These are phyloP conservation scores for Sebastes itinus DNA, from an alignment of 2,797 vertebrate species.

Conservation along the genomic window DNA sequence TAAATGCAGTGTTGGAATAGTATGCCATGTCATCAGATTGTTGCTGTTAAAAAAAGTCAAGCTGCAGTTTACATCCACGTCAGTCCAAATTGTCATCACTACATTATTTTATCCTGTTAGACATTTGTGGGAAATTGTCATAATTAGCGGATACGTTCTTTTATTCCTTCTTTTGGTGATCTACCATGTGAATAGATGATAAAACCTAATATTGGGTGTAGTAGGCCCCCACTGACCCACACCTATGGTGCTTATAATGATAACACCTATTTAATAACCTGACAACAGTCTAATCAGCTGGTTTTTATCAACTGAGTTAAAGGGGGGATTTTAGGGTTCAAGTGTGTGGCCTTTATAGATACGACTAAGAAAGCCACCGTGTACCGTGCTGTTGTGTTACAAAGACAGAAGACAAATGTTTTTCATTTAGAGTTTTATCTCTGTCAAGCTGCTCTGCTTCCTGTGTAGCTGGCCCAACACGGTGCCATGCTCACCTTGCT, in stretches of 20 bases:
- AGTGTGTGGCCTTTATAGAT: background rate
- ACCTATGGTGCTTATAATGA: too few species aligned
- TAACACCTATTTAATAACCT: too few species aligned
- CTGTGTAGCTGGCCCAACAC: constrained; percentile 33
- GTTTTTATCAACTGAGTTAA: background rate
- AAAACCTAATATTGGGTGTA: too few species aligned
- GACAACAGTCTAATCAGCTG: too few species aligned
- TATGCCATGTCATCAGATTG: background rate
- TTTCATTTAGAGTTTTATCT: constrained; percentile 45
- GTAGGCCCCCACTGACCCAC: too few species aligned
- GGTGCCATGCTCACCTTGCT: constrained; percentile 52
- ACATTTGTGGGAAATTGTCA: too few species aligned
- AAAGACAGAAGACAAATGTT: constrained; percentile 2
- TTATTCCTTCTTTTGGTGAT: too few species aligned
- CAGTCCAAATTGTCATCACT: too few species aligned
- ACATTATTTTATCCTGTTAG: too few species aligned
- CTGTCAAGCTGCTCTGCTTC: constrained; percentile 45
- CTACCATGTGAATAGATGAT: too few species aligned
- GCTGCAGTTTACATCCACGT: too few species aligned
- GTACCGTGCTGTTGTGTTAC: background rate
- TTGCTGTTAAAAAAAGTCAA: background rate
- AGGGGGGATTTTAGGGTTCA: background rate
- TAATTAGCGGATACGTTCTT: too few species aligned
- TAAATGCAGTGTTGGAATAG: background rate
- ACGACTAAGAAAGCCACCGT: background rate